phyloP scores from a whole-genome alignment of 2,888 invertebrate species.

The Isotomurus palustris region DNA sequence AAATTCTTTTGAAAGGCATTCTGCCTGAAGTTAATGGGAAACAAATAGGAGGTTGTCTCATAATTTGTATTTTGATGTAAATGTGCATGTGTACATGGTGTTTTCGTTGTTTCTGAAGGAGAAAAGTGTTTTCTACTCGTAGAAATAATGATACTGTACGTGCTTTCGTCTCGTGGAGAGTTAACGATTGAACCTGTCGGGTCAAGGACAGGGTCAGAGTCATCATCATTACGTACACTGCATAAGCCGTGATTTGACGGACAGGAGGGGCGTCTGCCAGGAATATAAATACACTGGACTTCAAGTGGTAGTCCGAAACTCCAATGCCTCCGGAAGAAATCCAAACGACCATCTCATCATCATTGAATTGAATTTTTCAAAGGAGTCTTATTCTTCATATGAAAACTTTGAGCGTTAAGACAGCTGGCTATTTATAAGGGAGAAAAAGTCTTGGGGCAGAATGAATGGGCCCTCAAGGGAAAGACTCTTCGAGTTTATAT shows the following conservation, averaged over 20 bases:
- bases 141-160: background rate
- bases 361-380: conserved; percentile 5
- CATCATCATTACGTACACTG: conserved; percentile 2
- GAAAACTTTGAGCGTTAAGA: conserved; percentile 23
- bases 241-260: conserved; percentile 6
- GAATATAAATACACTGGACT: too few relatives aligned
- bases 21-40: background rate
- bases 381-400: conserved; percentile 14
- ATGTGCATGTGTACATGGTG: background rate
- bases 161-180: background rate
- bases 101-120: background rate
- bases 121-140: background rate
- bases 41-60: conserved; percentile 1
- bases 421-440: conserved; percentile 22
- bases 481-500: conserved; percentile 1
- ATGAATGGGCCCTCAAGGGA: conserved; percentile 16
- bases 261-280: conserved; percentile 8
- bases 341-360: too few relatives aligned
- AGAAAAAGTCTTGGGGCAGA: conserved; percentile 9
- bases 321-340: too few relatives aligned
- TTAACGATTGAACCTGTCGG: background rate
- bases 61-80: background rate
- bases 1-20: background rate
- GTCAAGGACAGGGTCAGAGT: conserved; percentile 14
- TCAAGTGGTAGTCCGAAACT: too few relatives aligned